Base-by-base conservation (phyloP, 2,113 vertebrate genomes). In the Smithornis capensis region DNA sequence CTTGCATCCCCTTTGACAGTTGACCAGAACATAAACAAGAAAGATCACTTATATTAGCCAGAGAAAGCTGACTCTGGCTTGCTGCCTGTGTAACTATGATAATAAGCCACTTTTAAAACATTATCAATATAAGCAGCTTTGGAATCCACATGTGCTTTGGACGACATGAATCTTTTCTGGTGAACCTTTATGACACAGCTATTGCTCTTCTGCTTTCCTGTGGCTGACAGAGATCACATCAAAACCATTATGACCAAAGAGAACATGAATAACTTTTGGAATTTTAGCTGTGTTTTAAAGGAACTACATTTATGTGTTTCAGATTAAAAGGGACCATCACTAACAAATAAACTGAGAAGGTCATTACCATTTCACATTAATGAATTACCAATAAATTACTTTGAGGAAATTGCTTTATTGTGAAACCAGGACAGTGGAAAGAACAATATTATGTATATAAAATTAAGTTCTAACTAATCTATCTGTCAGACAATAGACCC, bases 341-440 rank as follows among this genome's bases (percentile, higher is more conserved):
- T 84, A 75, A 49, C 76, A 93, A 92, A 82, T 69, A 79, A 81
- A 27, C 55, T 3, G 23, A 60, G 49, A 57, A 75, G 65, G 90
- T 89, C 77, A 49, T 89, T 93, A 92, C 77, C 38, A 42, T 94
- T 92, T 87, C 83, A 93, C 33, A 14, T 95, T 94, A 95, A 95
- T 68, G 83, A 93, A 84, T 96, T 95, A 83, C 37, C 62, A 84
- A 89, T 86, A 63, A 81, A 83, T 86, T 83, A 79, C 83, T 77
- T 83, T 63, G 49, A 90, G 86, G 64, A 81, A 91, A 92, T 94
- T 93, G 83, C 90, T 93, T 83, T 35, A 9, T 38, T 94, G 64
- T 79, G 83, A 83, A 95, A 92, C 8, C 49, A 81, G 64, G 73
- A 78, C 57, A 53, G 44, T 91, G 76, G 74, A 90, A 92, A 92